phyloP scores from a whole-genome alignment of 2,113 vertebrate species.

The Myrmophylax atrothorax region DNA sequence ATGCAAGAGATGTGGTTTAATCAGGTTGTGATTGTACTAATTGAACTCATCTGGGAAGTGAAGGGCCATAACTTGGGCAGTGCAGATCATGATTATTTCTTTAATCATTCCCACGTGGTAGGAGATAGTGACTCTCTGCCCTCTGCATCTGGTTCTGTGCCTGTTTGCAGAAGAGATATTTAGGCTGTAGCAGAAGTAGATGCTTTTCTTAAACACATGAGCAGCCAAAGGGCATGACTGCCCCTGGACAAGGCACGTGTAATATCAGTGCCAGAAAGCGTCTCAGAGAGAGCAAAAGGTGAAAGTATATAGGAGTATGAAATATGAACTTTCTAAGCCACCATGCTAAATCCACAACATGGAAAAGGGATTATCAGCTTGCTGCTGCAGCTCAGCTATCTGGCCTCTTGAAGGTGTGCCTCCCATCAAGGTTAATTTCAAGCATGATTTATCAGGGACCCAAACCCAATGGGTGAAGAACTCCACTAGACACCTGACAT shows the following conservation, averaged over 20 bases:
- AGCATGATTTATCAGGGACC: neutral
- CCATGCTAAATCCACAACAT: neutral
- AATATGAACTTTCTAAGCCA: neutral
- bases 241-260: neutral
- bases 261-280: neutral
- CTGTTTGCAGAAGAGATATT: neutral
- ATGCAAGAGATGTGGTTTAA: slow-evolving; percentile 31
- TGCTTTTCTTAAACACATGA: rapidly evolving
- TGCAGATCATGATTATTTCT: slow-evolving; percentile 2
- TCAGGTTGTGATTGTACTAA: slow-evolving; percentile 33
- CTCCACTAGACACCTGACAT: neutral
- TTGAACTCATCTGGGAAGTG: slow-evolving; percentile 10
- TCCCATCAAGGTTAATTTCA: neutral
- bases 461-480: neutral
- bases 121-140: neutral
- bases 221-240: neutral
- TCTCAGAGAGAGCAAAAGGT: neutral
- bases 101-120: neutral
- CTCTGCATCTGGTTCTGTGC: neutral
- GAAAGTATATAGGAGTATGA: neutral
- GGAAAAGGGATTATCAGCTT: neutral
- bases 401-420: neutral
- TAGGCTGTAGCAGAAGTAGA: neutral
- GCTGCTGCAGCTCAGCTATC: neutral
- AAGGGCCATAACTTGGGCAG: neutral